These are phyloP conservation scores for Novumbra hubbsi DNA, from an alignment of 2,797 vertebrate species.

Conservation along the genomic window DNA sequence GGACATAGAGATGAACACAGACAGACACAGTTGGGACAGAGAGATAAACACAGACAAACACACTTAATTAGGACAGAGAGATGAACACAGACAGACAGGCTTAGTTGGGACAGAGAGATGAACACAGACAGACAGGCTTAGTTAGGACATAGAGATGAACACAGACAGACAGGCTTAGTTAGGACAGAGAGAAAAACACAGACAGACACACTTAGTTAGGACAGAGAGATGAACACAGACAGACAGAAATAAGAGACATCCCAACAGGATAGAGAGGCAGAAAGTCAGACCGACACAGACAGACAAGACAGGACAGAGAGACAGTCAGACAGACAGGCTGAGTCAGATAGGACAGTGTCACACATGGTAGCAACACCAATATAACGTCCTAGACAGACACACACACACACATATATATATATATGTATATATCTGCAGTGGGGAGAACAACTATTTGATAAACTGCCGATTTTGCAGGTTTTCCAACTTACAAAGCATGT, in stretches of 20 bases:
- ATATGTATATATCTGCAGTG: too few relatives aligned
- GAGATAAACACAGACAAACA: conserved; percentile 47
- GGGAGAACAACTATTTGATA: too few relatives aligned
- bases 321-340: conserved; percentile 1
- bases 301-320: conserved; percentile 24
- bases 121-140: not conserved
- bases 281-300: not conserved
- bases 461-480: too few relatives aligned
- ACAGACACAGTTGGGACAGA: conserved; percentile 32
- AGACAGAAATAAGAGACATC: too few relatives aligned
- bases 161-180: not conserved
- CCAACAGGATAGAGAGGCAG: conserved; percentile 29
- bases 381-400: not conserved
- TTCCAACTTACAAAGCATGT: too few relatives aligned
- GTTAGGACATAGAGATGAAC: not conserved
- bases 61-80: not conserved
- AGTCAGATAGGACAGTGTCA: not conserved
- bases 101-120: too few relatives aligned
- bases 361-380: not conserved
- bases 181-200: not conserved
- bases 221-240: too few relatives aligned
- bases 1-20: not conserved
- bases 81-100: not conserved
- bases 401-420: too few relatives aligned
- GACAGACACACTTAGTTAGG: too few relatives aligned